Percentiles rank a stretch among this genome's conserved stretches.
phyloP scores from a whole-genome alignment of 2,797 vertebrate genomes.

The Falco rusticolus region DNA sequence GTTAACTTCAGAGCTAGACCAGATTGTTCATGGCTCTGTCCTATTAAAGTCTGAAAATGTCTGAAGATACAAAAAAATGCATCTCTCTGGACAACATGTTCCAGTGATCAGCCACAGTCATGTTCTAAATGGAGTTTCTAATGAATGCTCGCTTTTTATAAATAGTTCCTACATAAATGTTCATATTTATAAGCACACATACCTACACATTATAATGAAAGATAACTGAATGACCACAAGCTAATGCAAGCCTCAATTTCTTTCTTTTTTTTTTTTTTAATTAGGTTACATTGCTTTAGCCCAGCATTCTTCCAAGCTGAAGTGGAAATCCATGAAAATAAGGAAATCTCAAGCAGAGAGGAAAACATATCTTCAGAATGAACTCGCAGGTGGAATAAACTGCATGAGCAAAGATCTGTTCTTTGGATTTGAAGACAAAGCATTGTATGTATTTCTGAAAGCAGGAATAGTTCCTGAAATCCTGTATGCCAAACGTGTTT shows the following conservation, averaged over 20 bases:
- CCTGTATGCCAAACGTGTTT: background rate
- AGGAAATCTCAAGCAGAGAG: background rate
- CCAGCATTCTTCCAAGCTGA: background rate
- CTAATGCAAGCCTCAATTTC: background rate
- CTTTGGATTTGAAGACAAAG: background rate
- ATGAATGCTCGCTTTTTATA: background rate
- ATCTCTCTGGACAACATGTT: background rate
- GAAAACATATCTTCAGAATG: background rate
- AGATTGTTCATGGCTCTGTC: background rate
- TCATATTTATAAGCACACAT: background rate
- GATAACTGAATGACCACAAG: background rate
- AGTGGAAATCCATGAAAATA: background rate
- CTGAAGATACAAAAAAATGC: rapidly evolving
- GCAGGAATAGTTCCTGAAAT: background rate
- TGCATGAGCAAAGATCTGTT: background rate
- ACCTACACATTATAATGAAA: background rate
- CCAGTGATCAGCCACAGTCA: background rate
- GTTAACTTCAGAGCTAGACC: background rate
- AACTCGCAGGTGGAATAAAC: background rate
- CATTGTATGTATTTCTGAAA: background rate
- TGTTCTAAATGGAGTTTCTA: background rate
- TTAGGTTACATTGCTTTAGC: background rate
- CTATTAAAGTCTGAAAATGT: background rate
- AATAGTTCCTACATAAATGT: background rate
- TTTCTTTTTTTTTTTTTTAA: background rate